Conservation (phyloP, 1,140 invertebrate species). For the Charaxes varanes region DNA sequence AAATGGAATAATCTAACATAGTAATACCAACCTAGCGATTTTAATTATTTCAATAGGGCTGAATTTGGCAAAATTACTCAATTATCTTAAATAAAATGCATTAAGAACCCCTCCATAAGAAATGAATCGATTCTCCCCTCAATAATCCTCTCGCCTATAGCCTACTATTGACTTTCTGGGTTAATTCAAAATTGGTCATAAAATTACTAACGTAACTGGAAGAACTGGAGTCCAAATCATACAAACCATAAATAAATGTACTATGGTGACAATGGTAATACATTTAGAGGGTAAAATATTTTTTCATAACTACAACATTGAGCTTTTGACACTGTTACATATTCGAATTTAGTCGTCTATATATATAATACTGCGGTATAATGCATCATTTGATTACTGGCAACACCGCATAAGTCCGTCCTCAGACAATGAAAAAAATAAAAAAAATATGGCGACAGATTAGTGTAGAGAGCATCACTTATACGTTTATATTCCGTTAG, state of each 20-base stretch:
- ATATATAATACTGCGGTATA: conserved; percentile 39
- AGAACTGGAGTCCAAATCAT: conserved; percentile 14
- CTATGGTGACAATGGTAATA: conserved; percentile 3
- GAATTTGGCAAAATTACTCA: no score
- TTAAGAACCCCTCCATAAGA: no score
- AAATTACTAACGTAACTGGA: conserved; percentile 16
- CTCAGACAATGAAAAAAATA: conserved; percentile 8
- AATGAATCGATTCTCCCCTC: no score
- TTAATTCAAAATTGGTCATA: conserved; percentile 4
- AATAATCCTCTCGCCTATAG: no score
- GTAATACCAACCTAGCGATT: no score
- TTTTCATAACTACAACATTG: conserved; percentile 37
- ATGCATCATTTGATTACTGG: conserved; percentile 16
- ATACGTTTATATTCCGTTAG: not conserved
- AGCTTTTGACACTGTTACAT: conserved; percentile 52
- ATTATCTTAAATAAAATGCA: no score
- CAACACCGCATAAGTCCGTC: conserved; percentile 14
- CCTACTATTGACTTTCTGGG: not conserved
- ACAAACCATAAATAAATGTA: conserved; percentile 8
- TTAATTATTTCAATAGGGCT: no score
- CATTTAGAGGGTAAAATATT: conserved; percentile 17
- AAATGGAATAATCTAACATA: no score
- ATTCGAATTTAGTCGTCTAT: conserved; percentile 26
- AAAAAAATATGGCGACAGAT: no score
- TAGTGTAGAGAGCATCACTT: conserved; percentile 9